phyloP scores from a whole-genome alignment of 2,888 invertebrate species.

The Scotopteryx bipunctaria region DNA sequence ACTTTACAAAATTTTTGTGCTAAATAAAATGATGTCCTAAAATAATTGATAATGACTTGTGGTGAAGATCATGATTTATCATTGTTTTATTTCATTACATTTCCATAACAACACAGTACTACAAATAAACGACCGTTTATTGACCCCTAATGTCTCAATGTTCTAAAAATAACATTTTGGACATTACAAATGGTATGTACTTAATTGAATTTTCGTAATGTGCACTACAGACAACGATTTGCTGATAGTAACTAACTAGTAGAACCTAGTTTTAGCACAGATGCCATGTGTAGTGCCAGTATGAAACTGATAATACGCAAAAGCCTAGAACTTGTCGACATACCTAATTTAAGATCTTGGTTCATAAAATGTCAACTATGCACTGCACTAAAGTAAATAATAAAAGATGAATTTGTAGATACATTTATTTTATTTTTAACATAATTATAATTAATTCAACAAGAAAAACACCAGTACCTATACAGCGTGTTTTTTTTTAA shows the following conservation, averaged over 20 bases:
- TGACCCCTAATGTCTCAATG: constrained; percentile 17
- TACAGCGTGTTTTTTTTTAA: no score
- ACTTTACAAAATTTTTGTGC: no score
- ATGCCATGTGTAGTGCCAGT: constrained; percentile 60
- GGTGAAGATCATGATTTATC: no score
- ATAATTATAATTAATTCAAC: background rate
- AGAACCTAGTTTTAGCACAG: constrained; percentile 33
- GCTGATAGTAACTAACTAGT: constrained; percentile 35
- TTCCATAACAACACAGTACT: no score
- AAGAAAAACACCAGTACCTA: background rate
- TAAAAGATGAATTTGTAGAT: constrained; percentile 54
- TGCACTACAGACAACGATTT: constrained; percentile 34
- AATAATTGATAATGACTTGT: no score
- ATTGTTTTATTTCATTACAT: no score
- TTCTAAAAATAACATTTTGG: constrained; percentile 31
- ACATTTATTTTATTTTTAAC: constrained; percentile 45
- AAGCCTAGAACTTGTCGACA: constrained; percentile 39
- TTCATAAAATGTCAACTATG: constrained; percentile 66
- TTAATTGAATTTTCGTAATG: constrained; percentile 42
- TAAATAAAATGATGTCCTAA: no score
- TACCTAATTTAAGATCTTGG: constrained; percentile 63
- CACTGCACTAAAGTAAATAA: constrained; percentile 74
- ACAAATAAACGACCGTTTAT: constrained; percentile 16
- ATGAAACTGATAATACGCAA: constrained; percentile 44
- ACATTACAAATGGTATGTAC: constrained; percentile 46